Base-by-base conservation (phyloP, 1,140 invertebrate genomes). In the Drosophila athabasca region DNA sequence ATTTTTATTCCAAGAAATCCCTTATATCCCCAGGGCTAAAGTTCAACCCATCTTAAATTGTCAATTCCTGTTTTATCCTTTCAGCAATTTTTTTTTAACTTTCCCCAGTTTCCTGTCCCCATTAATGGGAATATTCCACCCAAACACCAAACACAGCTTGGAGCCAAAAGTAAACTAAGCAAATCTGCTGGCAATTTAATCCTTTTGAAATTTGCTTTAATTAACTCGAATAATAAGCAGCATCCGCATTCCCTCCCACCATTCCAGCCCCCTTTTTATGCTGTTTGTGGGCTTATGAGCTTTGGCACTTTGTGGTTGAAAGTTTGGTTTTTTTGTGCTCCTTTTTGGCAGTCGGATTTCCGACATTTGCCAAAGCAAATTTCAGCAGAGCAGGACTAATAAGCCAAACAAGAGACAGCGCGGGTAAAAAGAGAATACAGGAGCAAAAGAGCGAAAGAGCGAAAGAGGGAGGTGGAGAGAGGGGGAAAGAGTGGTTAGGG, bases 121-220 rank as follows among this genome's bases (percentile, higher is more conserved):
- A 74, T 66, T 74, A 59, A 48, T 35, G 31, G 31, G 8, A 6
- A 35, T 58, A 26, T 57, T 35, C 69, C 29, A 45, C 24, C 29
- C 55, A 48, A 43, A 39, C 26, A 35, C 46, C 48, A 39, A 39
- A 39, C 35, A 39, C 35, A 39, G 35, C 35, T 39, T 48, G 61
- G 52, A 35, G 71, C 8, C 8, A 66, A 57, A 59, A 75, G 71
- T 58, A 68, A 69, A 79, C 64, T 69, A 64, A 75, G 59, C 60
- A 64, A 81, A 82, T 81, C 79, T 76, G 61, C 53, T 72, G 78
- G 78, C 62, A 81, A 57, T 81, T 67, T 76, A 82, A 82, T 77
- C 79, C 79, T 76, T 84, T 84, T 84, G 72, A 84, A 83, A 84
- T 84, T 84, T 76, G 62, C 80, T 73, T 84, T 84, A 84, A 84